Conservation (phyloP, 1,140 invertebrate genomes). For the Aphis gossypii region DNA sequence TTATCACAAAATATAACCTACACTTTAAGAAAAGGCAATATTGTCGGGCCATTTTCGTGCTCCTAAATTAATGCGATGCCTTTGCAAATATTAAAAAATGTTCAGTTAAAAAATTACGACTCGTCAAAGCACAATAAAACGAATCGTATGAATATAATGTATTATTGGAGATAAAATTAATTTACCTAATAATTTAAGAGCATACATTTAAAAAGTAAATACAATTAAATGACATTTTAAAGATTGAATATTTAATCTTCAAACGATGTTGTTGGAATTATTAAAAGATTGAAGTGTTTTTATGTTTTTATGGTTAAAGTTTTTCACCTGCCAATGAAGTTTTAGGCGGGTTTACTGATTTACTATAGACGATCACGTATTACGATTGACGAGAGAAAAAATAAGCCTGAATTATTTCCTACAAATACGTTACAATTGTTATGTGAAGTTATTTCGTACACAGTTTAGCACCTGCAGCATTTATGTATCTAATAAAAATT, state of each 20-base stretch:
- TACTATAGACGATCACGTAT: background rate
- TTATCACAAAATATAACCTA: background rate
- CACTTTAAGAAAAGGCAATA: background rate
- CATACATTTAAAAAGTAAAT: background rate
- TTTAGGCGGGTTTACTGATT: background rate
- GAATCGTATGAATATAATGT: no score
- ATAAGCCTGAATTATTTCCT: background rate
- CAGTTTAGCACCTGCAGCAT: background rate
- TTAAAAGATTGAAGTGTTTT: background rate
- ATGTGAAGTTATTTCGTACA: background rate
- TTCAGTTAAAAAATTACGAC: background rate
- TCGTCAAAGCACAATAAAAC: background rate
- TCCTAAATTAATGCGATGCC: background rate
- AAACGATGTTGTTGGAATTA: background rate
- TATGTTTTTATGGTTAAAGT: background rate
- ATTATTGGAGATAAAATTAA: background rate
- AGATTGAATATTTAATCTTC: background rate
- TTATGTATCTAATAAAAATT: background rate
- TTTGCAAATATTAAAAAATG: background rate
- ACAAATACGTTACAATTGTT: background rate
- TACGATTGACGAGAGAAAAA: slow-evolving; percentile 3
- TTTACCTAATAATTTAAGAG: background rate
- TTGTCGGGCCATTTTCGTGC: background rate
- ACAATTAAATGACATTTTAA: background rate
- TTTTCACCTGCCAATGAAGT: background rate